phyloP scores from a whole-genome alignment of 2,113 vertebrate genomes.

The Phrynosoma platyrhinos region DNA sequence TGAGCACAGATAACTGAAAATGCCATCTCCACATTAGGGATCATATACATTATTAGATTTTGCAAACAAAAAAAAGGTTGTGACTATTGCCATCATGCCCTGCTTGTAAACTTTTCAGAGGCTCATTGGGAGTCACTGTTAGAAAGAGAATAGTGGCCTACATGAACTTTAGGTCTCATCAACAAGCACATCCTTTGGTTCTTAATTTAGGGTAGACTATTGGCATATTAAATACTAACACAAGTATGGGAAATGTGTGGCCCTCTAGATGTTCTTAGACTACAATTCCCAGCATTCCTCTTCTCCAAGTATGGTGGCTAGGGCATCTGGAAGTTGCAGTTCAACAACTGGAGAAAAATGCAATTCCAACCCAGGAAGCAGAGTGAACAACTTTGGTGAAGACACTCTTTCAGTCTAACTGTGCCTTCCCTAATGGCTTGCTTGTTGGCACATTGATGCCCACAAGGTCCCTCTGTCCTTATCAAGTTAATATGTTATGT shows the following conservation, averaged over 20 bases:
- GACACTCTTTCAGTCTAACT: not conserved
- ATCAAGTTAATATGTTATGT: not conserved
- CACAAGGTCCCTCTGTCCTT: not conserved
- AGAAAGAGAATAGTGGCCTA: not conserved
- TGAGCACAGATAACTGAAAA: not conserved
- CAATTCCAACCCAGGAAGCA: too few species aligned
- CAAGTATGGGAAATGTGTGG: too few species aligned
- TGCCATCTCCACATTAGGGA: not conserved
- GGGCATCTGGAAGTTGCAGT: too few species aligned
- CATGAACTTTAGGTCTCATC: not conserved
- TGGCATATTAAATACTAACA: too few species aligned
- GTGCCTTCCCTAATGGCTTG: not conserved
- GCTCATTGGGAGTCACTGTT: not conserved
- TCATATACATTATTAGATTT: not conserved
- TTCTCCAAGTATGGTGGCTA: too few species aligned
- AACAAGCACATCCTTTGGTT: not conserved
- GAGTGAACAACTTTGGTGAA: too few species aligned
- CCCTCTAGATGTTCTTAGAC: too few species aligned
- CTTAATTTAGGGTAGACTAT: not conserved
- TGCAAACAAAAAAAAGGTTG: not conserved
- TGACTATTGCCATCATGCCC: not conserved
- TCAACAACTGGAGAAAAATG: too few species aligned
- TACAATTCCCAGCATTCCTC: too few species aligned
- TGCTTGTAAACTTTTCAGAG: not conserved
- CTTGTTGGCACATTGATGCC: not conserved